Evolutionary conservation across 2,888 invertebrate species (phyloP).

Genomic region (Pocota personata): DNA sequence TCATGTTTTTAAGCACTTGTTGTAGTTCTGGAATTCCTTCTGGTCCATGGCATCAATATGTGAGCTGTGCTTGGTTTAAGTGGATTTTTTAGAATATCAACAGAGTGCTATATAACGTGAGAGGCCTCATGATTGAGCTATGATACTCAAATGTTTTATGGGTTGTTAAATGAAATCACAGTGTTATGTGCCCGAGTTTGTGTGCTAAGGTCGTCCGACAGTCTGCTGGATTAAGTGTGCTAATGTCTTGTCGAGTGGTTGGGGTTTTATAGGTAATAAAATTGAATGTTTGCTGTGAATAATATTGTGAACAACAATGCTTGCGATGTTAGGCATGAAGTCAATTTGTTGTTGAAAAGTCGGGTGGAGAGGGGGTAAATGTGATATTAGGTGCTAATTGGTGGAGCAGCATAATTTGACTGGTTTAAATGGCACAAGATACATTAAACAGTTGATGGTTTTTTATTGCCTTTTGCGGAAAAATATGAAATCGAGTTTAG

Average conservation of each 20-base stretch:
- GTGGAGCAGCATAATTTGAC: neutral
- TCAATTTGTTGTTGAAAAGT: slow-evolving; percentile 20
- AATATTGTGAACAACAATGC: slow-evolving; percentile 27
- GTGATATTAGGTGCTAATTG: slow-evolving; percentile 42
- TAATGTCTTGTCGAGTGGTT: slow-evolving; percentile 36
- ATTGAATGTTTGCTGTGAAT: slow-evolving; percentile 61
- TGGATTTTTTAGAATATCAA: slow-evolving; percentile 8
- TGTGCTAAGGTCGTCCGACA: slow-evolving; percentile 45
- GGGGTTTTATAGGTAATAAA: slow-evolving; percentile 61
- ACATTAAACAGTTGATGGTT: neutral
- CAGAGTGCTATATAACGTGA: neutral
- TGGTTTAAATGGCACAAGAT: neutral
- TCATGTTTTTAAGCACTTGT: slow-evolving; percentile 67
- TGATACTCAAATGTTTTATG: slow-evolving; percentile 68
- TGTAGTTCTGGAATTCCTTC: slow-evolving; percentile 56
- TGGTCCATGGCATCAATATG: slow-evolving; percentile 49
- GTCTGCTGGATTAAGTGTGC: slow-evolving; percentile 48
- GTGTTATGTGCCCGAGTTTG: slow-evolving; percentile 43
- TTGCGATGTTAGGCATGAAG: slow-evolving; percentile 20
- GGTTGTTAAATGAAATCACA: slow-evolving; percentile 54
- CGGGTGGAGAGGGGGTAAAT: neutral
- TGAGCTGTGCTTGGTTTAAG: slow-evolving; percentile 46
- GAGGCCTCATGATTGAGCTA: slow-evolving; percentile 63
- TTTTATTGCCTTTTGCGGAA: too few species aligned
- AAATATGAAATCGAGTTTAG: too few species aligned